Percentiles rank a stretch among this genome's conserved stretches.
Evolutionary conservation across 2,113 vertebrate species (phyloP).

Genomic region (Nematolebias whitei): DNA sequence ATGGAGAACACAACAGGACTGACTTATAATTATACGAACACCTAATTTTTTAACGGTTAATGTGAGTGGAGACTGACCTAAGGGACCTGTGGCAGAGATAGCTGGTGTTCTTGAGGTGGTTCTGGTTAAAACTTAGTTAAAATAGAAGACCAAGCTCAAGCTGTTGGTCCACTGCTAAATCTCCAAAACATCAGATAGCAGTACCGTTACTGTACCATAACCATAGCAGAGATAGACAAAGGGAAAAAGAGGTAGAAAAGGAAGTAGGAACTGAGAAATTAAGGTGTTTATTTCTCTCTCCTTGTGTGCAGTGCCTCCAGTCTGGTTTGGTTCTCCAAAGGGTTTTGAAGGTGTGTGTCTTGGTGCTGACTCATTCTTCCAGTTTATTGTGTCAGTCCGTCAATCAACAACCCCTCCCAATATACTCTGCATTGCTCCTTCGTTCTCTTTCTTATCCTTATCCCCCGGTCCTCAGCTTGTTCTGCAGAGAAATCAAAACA

Average conservation of each 20-base stretch:
- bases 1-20: slow-evolving; percentile 22
- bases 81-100: slow-evolving; percentile 6
- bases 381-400: slow-evolving; percentile 50
- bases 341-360: slow-evolving; percentile 50
- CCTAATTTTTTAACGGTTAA: slow-evolving; percentile 8
- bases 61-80: slow-evolving; percentile 12
- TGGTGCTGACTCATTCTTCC: slow-evolving; percentile 62
- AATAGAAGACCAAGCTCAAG: slow-evolving; percentile 1
- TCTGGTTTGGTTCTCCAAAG: slow-evolving; percentile 47
- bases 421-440: slow-evolving; percentile 50
- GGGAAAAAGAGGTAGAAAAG: slow-evolving; percentile 21
- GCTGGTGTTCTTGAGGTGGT: slow-evolving; percentile 12
- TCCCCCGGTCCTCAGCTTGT: slow-evolving; percentile 79
- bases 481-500: slow-evolving; percentile 62
- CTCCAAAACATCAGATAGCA: slow-evolving; percentile 27
- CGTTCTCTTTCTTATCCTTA: slow-evolving; percentile 46
- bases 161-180: neutral
- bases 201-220: slow-evolving; percentile 2
- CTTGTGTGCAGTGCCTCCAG: slow-evolving; percentile 43
- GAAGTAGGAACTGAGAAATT: slow-evolving; percentile 4
- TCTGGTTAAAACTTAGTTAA: slow-evolving; percentile 11
- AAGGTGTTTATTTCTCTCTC: slow-evolving; percentile 27
- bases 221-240: slow-evolving; percentile 45
- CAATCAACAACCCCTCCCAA: slow-evolving; percentile 63
- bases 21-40: slow-evolving; percentile 4